phyloP scores from a whole-genome alignment of 2,113 vertebrate species.

The Sphyrna mokarran region DNA sequence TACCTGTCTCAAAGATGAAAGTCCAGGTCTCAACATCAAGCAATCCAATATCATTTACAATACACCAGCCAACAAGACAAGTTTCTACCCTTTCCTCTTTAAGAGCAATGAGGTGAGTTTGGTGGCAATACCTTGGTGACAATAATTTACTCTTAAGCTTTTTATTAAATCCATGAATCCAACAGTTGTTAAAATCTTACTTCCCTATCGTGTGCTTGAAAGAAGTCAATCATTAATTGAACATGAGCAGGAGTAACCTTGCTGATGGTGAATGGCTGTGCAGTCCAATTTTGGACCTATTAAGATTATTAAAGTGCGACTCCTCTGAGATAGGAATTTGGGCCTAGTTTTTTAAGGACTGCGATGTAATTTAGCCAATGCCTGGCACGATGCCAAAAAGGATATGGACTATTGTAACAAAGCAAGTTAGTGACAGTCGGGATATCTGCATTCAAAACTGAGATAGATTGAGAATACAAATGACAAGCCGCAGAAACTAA shows the following conservation, averaged over 20 bases:
- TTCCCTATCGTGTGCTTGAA: not conserved
- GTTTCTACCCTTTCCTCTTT: not conserved
- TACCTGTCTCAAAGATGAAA: too few species aligned
- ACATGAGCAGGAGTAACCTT: not conserved
- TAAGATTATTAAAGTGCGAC: not conserved
- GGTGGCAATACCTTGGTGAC: not conserved
- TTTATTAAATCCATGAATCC: not conserved
- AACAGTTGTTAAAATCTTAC: not conserved
- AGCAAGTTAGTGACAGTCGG: not conserved
- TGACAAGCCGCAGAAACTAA: not conserved
- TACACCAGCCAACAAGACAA: not conserved
- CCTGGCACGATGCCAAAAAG: not conserved
- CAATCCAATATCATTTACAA: too few species aligned
- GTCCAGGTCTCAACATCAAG: too few species aligned
- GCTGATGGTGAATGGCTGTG: not conserved
- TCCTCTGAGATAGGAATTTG: not conserved
- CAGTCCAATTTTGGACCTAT: not conserved
- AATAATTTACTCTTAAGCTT: not conserved
- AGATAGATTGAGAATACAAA: not conserved
- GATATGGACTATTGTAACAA: not conserved
- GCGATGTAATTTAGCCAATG: not conserved
- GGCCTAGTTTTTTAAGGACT: not conserved
- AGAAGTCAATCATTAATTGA: not conserved
- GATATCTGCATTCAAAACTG: not conserved
- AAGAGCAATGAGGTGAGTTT: not conserved